These are phyloP conservation scores for Crioceris asparagi DNA, from an alignment of 2,888 invertebrate species.

Conservation along the genomic window DNA sequence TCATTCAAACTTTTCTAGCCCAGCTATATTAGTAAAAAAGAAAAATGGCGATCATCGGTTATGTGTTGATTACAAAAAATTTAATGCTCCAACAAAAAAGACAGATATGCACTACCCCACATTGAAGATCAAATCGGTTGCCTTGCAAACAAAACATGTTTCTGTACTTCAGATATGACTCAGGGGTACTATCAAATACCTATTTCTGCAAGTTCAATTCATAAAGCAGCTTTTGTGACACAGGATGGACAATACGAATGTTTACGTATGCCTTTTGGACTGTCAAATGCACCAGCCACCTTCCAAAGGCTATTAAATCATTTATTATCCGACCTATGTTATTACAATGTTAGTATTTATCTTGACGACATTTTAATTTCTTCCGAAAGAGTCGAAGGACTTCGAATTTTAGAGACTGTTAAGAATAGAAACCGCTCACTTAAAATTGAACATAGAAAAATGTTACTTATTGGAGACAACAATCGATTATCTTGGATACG, in stretches of 20 bases:
- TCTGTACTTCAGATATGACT: neutral
- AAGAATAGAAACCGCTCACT: neutral
- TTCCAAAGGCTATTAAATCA: neutral
- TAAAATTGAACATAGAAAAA: conserved; percentile 7
- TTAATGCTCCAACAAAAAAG: too few species aligned
- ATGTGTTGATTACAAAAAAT: neutral
- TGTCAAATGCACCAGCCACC: conserved; percentile 24
- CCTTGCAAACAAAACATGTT: neutral
- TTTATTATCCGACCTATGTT: neutral
- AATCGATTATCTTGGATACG: conserved; percentile 16
- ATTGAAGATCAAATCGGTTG: neutral
- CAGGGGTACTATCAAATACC: conserved; percentile 1
- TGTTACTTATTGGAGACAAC: conserved; percentile 7
- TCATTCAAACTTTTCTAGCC: neutral
- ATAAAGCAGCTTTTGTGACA: too few species aligned
- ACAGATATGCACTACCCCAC: conserved; percentile 27
- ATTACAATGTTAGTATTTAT: neutral
- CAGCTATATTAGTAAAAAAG: neutral
- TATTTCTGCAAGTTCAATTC: too few species aligned
- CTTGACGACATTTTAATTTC: neutral
- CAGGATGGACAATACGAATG: conserved; percentile 24
- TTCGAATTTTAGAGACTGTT: neutral
- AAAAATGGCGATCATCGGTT: neutral
- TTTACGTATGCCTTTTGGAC: conserved; percentile 25
- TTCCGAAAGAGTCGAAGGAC: neutral